Base-by-base conservation (phyloP, 2,113 vertebrate genomes). In the Delphinus delphis region DNA sequence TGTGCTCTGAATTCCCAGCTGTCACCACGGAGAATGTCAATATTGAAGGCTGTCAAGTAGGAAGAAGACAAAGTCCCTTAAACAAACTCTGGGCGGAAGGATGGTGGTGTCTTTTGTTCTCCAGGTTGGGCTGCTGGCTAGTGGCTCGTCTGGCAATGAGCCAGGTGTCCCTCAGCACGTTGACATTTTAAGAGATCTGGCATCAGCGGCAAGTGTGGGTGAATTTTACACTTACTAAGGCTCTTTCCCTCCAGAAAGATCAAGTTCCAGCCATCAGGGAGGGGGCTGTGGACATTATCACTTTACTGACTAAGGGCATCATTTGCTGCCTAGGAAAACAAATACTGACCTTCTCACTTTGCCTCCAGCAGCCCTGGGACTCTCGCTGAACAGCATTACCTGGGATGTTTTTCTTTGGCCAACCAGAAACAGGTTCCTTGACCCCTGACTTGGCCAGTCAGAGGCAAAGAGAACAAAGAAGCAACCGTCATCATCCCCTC, bases 401-500 rank as follows among this genome's bases (percentile, higher is more conserved):
- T 93, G 53, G 12, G 0, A 31, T 41, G 6, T 55, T 87, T 90
- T 79, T 73, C 25, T 55, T 79, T 81, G 94, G 55, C 93, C n/a
- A 0, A 0, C 73, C 70, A 94, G 92, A 83, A 88, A 74, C 88
- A 95, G 90, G 55, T 95, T 94, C 50, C 47, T 73, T 79, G 84
- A 76, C 58, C 85, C 70, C 88, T 63, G 1, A 92, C 47, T 85
- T 50, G 62, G 12, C 25, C 14, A 53, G 41, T 67, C 88, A 96
- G 97, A 70, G 86, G 23, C 93, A 96, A 88, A 93, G 89, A 76
- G 50, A 91, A 88, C 8, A 70, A 86, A 88, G 84, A 65, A 44
- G 41, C 1, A 3, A 1, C 47, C 33, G 5, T 17, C 3, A 18
- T 31, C 11, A 3, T n/a, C 8, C 12, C 28, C 8, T 50, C 3